Evolutionary conservation across 2,888 invertebrate genomes (phyloP), one percentile per base, ranked within the genome.

Genomic region (Gnatocerus cornutus): DNA sequence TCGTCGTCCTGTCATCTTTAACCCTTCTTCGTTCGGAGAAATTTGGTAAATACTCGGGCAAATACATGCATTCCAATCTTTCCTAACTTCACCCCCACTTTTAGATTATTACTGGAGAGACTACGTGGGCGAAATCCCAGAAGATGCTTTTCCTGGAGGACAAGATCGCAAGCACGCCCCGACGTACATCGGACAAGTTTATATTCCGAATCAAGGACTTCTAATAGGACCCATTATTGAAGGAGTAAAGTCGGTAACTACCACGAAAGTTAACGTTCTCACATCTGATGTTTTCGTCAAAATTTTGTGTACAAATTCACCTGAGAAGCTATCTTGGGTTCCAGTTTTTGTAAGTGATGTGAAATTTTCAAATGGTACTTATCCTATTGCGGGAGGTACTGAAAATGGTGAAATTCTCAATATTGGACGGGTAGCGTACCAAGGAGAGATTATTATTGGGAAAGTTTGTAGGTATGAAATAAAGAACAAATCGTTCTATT

Each of bases 101-200:
- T 39, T 10, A 56, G 56, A 56, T 41, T 58, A 58, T 14, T 58
- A 58, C 16, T 58, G 58, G 58, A 27, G 29, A 29, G 58, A 58
- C 29, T 58, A 45, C 14, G 4, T 7, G 27, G 58, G 58, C 7
- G 58, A 58, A 21, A 58, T 58, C 8, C 58, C 58, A 13, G 58
- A 43, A 6, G 58, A 58, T 45, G 58, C 58, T 14, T 4, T 58
- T 6, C 58, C 43, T 3, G 58, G 29, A 9, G 58, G 58, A 12
- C 13, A 13, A 8, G 58, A 58, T 10, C 13, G 14, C 9, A 58
- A 58, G 9, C 43, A 13, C 14, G 10, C 29, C 3, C 8, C 27
- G 0, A 58, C 58, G 3, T 58, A 45, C 30, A 45, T 58, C n/a
- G 58, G 29, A 7, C 58, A 58, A 33, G 43, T 58, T 8, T 58